Percentiles rank a stretch among this genome's conserved stretches.
Evolutionary conservation across 23 tunicate species (phyloP).

Genomic region (Halocynthia aurantium): DNA sequence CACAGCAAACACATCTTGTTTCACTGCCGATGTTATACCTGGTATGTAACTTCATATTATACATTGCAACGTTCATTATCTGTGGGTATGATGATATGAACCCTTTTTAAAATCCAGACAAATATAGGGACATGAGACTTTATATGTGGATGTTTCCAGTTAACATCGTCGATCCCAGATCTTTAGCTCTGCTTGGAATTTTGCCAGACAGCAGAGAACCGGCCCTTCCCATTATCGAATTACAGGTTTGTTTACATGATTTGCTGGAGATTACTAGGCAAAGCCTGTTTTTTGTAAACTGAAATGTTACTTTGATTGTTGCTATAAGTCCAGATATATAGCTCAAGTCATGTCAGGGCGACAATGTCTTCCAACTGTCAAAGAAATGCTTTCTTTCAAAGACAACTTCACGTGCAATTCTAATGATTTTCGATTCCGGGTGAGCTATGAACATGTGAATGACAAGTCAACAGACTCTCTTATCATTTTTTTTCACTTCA

Average conservation of each 20-base stretch:
- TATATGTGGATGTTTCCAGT: constrained; percentile 53
- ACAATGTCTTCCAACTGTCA: background rate
- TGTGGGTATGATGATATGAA: background rate
- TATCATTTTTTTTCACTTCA: too few species aligned
- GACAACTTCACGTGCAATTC: background rate
- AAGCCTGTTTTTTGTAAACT: background rate
- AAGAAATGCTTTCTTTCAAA: background rate
- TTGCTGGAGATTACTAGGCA: background rate
- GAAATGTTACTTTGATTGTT: background rate
- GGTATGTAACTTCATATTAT: constrained; percentile 4
- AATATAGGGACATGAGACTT: background rate
- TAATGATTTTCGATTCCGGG: background rate
- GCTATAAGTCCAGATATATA: background rate
- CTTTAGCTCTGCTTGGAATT: constrained; percentile 34
- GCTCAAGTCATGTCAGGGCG: background rate
- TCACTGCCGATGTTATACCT: constrained; percentile 34
- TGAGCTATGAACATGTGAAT: background rate
- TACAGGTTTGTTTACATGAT: too few species aligned
- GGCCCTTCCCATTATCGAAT: constrained; percentile 5
- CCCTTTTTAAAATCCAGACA: background rate
- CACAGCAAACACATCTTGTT: constrained; percentile 11
- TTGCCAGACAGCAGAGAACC: constrained; percentile 32
- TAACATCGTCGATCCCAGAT: constrained; percentile 17
- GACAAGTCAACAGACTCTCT: too few species aligned
- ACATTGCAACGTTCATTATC: background rate